Evolutionary conservation across 2,113 vertebrate species (phyloP), one percentile per base, ranked within the genome.

Genomic region (Notothenia rossii): DNA sequence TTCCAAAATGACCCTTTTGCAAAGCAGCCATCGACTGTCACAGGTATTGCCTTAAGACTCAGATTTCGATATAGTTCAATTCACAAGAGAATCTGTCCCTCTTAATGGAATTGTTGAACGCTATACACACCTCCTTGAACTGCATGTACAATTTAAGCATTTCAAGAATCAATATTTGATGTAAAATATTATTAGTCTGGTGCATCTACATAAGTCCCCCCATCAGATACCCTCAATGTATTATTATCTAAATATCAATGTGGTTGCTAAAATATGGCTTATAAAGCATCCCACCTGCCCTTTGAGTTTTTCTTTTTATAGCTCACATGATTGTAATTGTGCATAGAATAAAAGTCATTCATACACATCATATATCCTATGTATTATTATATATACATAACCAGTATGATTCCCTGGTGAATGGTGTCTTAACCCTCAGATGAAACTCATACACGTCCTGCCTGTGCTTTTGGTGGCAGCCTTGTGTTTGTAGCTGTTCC

Each of bases 1-100:
- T 98, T 98, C 93, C 97, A 97, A 94, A 97, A 95, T 20, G 97
- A 98, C 75, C 98, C 97, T 59, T 99, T 99, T 89, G 94, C 96
- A 79, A 97, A 98, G 62, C 96, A 96, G 1, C 92, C 95, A 15
- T 75, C 96, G n/a, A 79, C 94, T 45, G 68, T 95, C 45, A 73
- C 96, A 96, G 97, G 98, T 97, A 96, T 20, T 50, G 5, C 5
- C 13, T 51, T 54, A n/a, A 45, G 49, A 63, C 4, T 2, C 51
- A 9, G 18, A 18, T 48, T 70, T 20, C 15, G 59, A 11, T 5
- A 7, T 51, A 1, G 17, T 7, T 14, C 36, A 14, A 53, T 25
- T 33, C 15, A 48, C 11, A 33, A 12, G 10, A 46, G 25, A 36
- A 49, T 65, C 20, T 14, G 4, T 53, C 48, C 3, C 22, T 50